Evolutionary conservation across 2,113 vertebrate genomes (phyloP).

Genomic region (Sander vitreus): DNA sequence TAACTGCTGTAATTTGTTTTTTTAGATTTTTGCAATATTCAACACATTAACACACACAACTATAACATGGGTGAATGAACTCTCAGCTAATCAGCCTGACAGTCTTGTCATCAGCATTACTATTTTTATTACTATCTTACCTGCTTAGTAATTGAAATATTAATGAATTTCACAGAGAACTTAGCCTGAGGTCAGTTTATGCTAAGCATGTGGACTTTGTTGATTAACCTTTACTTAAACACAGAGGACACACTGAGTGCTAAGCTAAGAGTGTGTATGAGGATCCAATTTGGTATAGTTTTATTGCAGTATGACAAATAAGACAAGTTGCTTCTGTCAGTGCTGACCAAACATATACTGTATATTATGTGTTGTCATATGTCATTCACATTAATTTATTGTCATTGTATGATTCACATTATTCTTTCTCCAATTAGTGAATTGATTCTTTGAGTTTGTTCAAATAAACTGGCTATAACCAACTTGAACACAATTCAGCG

Average conservation of each 20-base stretch:
- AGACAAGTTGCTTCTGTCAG: constrained; percentile 32
- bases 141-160: constrained; percentile 4
- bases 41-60: constrained; percentile 13
- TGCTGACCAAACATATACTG: constrained; percentile 53
- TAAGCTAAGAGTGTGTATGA: not conserved
- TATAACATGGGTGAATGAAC: constrained; percentile 32
- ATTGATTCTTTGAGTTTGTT: constrained; percentile 56
- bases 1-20: constrained; percentile 11
- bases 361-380: constrained; percentile 36
- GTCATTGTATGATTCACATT: constrained; percentile 28
- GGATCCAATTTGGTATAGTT: not conserved
- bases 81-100: constrained; percentile 9
- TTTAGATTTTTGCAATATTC: constrained; percentile 1
- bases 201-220: not conserved
- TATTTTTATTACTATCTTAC: not conserved
- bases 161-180: not conserved
- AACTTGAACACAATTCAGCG: constrained; percentile 7
- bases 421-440: constrained; percentile 29
- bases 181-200: not conserved
- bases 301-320: not conserved
- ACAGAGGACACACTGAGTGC: not conserved
- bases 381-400: constrained; percentile 64
- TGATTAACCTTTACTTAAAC: constrained; percentile 27
- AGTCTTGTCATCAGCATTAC: not conserved
- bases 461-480: constrained; percentile 62